Base-by-base conservation (phyloP, 2,888 invertebrate species). In the Dryobota labecula region DNA sequence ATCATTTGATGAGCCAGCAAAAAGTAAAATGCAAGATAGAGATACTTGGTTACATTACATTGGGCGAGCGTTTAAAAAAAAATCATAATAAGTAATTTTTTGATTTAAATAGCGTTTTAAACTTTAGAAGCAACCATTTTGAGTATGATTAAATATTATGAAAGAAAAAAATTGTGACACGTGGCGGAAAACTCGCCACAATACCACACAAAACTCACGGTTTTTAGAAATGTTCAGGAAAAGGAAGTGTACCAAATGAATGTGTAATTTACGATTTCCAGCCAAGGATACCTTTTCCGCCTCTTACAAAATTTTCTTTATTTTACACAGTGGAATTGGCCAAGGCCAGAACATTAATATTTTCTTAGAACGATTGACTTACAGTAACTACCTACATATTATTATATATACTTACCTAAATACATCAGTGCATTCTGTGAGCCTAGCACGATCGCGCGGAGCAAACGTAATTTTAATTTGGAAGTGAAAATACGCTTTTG, bases 191-290 rank as follows among this genome's bases (percentile, higher is more conserved):
- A 30, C 11, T 20, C 15, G 5, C n/a, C 20, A 38, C 5, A 47
- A 13, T 18, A 20, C 1, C 41, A 24, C 36, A 61, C 24, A 41
- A 45, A 43, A 30, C 27, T n/a, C 30, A 13, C 2, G 38, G 8
- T 38, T 41, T 30, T 33, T 9, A 61, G 15, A 47, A 72, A 73
- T 13, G 11, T 36, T 27, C 8, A 30, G 45, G 30, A 36, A 62
- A 57, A 47, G 13, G 33, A 41, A 47, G 61, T 51, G 51, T 53
- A 63, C 8, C 60, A 36, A 65, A 62, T 66, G 58, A 61, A 72
- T 77, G 62, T 43, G 45, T 63, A 58, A 78, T 78, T 77, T 78
- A 77, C 57, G 45, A 58, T 58, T 60, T 65, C 43, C 33, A 27
- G 41, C 7, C 1, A 33, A 13, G 38, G 30, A 11, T 20, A 51